These are phyloP conservation scores for Aphelenchoides avenae DNA, from an alignment of 1,140 invertebrate genomes.

Conservation along the genomic window DNA sequence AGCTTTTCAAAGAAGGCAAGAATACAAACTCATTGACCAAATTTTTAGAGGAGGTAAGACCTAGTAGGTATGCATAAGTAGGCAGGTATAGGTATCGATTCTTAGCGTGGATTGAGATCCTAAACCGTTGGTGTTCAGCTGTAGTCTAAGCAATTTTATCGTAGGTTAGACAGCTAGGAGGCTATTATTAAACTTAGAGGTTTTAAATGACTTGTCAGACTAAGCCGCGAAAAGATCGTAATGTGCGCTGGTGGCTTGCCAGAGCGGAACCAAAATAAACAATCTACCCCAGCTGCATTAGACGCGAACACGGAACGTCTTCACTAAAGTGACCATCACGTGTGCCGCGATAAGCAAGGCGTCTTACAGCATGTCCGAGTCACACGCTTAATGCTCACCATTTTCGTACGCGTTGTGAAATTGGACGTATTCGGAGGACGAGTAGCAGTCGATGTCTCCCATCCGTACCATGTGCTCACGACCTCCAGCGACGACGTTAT, in stretches of 20 bases:
- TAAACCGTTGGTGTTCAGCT: no score
- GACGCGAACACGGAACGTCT: background rate
- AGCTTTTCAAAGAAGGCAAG: no score
- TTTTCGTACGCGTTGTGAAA: conserved; percentile 23
- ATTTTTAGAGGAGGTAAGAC: no score
- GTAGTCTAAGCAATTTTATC: no score
- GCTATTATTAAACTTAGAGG: no score
- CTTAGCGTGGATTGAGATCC: no score
- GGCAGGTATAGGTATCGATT: no score
- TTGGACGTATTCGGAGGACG: conserved; percentile 33
- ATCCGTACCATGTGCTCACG: no score
- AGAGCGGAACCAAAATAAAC: background rate
- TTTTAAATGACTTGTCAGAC: background rate
- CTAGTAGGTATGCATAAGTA: no score
- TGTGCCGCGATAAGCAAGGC: background rate
- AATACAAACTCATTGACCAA: no score
- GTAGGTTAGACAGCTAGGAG: no score
- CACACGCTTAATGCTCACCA: conserved; percentile 16
- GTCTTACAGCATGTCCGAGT: background rate
- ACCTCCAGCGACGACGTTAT: no score
- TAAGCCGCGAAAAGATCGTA: background rate
- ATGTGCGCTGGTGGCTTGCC: background rate
- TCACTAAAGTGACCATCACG: background rate
- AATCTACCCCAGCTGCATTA: background rate
- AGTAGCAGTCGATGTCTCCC: conserved; percentile 23